Evolutionary conservation across 2,888 invertebrate genomes (phyloP).

Genomic region (Ichneumoninae sp.): DNA sequence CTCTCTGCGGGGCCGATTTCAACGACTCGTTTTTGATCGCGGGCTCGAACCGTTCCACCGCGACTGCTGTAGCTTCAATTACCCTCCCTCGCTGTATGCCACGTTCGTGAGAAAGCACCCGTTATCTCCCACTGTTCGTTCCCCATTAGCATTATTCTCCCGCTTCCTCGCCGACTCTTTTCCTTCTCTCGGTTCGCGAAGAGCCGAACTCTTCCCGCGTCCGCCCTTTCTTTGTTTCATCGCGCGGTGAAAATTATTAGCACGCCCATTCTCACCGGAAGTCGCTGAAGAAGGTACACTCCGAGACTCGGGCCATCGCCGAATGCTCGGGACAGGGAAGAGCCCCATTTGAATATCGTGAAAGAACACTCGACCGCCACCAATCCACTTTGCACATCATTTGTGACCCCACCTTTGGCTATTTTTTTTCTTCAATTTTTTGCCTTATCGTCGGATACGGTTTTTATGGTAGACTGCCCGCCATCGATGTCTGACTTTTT

Average conservation of each 20-base stretch:
- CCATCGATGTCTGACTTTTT: neutral
- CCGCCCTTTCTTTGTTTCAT: constrained; percentile 54
- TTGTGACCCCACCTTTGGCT: neutral
- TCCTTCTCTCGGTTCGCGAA: neutral
- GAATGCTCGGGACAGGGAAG: neutral
- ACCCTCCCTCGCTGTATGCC: constrained; percentile 3
- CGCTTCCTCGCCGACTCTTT: constrained; percentile 15
- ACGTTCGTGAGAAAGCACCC: constrained; percentile 28
- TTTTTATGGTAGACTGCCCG: neutral
- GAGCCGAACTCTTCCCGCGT: constrained; percentile 1
- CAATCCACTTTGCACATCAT: constrained; percentile 15
- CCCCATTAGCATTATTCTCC: constrained; percentile 51
- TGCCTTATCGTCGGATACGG: neutral
- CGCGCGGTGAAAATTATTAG: constrained; percentile 47
- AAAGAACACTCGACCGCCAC: constrained; percentile 19
- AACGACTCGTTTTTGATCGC: constrained; percentile 4
- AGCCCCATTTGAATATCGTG: constrained; percentile 32
- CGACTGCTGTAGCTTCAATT: constrained; percentile 40
- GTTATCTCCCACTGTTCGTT: constrained; percentile 33
- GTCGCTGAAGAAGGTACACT: constrained; percentile 1
- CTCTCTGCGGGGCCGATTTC: neutral
- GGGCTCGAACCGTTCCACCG: neutral
- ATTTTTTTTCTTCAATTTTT: neutral
- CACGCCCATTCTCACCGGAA: constrained; percentile 39
- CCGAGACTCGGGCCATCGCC: neutral